Conservation (phyloP, 2,888 invertebrate species). For the Andrena haemorrhoa region DNA sequence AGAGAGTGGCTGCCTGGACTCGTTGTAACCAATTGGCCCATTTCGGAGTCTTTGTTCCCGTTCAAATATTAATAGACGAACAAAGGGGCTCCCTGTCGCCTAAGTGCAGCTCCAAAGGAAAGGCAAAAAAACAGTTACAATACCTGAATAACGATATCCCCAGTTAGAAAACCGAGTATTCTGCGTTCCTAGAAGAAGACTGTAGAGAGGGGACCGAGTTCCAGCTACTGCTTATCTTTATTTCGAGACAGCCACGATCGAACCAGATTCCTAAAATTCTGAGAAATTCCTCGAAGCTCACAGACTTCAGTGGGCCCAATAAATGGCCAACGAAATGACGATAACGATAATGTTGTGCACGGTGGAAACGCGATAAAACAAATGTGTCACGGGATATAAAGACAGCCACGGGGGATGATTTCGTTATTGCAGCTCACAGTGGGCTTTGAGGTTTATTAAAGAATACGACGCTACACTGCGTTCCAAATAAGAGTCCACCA, state of each 20-base stretch:
- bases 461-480: conserved; percentile 41
- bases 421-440: conserved; percentile 47
- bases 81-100: neutral
- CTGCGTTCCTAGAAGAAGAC: too few relatives aligned
- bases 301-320: conserved; percentile 7
- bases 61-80: neutral
- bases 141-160: too few relatives aligned
- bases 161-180: too few relatives aligned
- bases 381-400: neutral
- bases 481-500: too few relatives aligned
- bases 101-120: neutral
- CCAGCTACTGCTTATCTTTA: too few relatives aligned
- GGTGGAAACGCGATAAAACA: conserved; percentile 26
- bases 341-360: conserved; percentile 5
- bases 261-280: neutral
- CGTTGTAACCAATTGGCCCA: conserved; percentile 21
- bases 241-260: too few relatives aligned
- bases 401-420: conserved; percentile 33
- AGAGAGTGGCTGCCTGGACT: neutral
- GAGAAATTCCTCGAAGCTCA: neutral
- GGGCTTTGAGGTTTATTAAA: conserved; percentile 59
- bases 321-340: conserved; percentile 5
- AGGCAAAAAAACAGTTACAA: neutral
- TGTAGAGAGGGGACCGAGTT: too few relatives aligned
- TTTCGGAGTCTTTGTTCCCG: conserved; percentile 17